Evolutionary conservation across 2,113 vertebrate genomes (phyloP), one percentile per base, ranked within the genome.

Genomic region (Indri indri): DNA sequence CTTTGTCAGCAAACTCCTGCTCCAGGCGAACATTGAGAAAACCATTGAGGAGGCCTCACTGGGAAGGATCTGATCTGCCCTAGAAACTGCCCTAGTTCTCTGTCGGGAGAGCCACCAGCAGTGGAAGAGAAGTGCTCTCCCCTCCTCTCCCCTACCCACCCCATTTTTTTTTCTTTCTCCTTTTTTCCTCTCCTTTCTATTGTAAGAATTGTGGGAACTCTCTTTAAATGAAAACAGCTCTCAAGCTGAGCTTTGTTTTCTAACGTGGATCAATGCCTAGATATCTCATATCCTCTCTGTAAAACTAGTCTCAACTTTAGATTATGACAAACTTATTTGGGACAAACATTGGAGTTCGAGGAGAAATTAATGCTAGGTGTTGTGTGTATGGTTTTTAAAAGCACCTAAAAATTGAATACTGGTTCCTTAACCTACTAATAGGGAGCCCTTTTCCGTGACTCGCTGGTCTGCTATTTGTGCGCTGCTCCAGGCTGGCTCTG

Each of bases 61-160:
- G 96, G 95, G 16, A 74, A 84, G 95, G 91, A 54, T 89, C 96
- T 68, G 84, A 90, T 96, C 94, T 97, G 88, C 52, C 98, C 95
- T 45, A 92, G 97, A 97, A 97, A 95, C 70, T 94, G 96, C 97
- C 95, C 94, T 76, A 85, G 65, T 94, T 97, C 95, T 73, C 37
- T 68, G 2, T 42, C 40, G 47, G 74, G 76, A 77, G 84, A 54
- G 80, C 77, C 83, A 66, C 65, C 27, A 12, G 87, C 68, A 8
- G n/a, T 4, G n/a, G 85, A 50, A 42, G 90, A 80, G 93, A 92
- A 47, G 57, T n/a, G 47, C 63, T 82, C 34, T 20, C 84, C 14
- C 59, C 57, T 5, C 47, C 50, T 63, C 59, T 25, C 59, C 59
- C 1, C 4, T 63, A 22, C 25, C 0, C 17, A 47, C 13, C 23